These are phyloP conservation scores for Brachionus koreanus DNA, from an alignment of 1,140 invertebrate species.

Conservation along the genomic window DNA sequence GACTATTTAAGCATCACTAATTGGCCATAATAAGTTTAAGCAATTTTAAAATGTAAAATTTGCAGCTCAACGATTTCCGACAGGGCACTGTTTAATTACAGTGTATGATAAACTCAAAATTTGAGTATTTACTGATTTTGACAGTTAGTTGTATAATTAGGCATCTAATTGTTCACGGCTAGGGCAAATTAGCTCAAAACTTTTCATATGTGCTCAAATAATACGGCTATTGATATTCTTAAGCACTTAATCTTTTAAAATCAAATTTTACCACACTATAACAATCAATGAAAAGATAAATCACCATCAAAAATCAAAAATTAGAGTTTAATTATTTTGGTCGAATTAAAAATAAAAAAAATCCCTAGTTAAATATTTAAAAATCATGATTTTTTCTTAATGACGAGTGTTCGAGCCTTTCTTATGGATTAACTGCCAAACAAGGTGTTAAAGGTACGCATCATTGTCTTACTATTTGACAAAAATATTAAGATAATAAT, in stretches of 20 bases:
- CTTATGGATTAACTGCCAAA: slow-evolving; percentile 12
- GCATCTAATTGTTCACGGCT: neutral
- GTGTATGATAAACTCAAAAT: slow-evolving; percentile 12
- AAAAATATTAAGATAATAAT: slow-evolving; percentile 6
- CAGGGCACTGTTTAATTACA: slow-evolving; percentile 19
- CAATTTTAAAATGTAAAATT: neutral
- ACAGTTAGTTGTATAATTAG: slow-evolving; percentile 31
- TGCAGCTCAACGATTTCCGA: neutral
- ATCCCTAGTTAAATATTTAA: slow-evolving; percentile 34
- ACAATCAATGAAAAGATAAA: neutral
- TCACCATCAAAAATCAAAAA: slow-evolving; percentile 14
- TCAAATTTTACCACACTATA: slow-evolving; percentile 30
- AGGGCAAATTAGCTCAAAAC: neutral
- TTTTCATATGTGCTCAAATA: neutral
- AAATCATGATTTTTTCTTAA: slow-evolving; percentile 19
- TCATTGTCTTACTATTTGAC: slow-evolving; percentile 26
- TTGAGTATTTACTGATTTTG: slow-evolving; percentile 36
- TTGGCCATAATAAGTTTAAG: neutral
- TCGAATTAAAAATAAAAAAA: neutral
- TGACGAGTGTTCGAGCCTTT: slow-evolving; percentile 25
- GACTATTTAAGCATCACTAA: neutral
- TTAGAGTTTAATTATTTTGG: slow-evolving; percentile 29
- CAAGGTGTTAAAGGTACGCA: slow-evolving; percentile 17
- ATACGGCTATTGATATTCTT: slow-evolving; percentile 13
- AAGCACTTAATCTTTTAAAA: slow-evolving; percentile 33